phyloP scores from a whole-genome alignment of 2,888 invertebrate genomes.

The Dyspetes luteomarginatus region DNA sequence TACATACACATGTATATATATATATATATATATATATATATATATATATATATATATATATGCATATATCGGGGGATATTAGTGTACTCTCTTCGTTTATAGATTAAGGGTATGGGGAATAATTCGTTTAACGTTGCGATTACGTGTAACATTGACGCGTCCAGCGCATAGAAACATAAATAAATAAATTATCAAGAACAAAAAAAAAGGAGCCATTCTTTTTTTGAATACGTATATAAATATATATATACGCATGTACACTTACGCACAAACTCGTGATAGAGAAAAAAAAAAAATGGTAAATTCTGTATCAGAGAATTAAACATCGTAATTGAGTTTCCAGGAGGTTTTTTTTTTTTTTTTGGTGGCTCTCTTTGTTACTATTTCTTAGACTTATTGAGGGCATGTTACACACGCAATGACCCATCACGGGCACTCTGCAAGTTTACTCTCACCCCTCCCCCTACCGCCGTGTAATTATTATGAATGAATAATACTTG shows the following conservation, averaged over 20 bases:
- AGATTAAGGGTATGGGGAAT: constrained; percentile 65
- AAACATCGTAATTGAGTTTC: constrained; percentile 47
- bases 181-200: constrained; percentile 77
- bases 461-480: constrained; percentile 50
- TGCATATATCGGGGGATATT: constrained; percentile 64
- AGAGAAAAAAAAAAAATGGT: constrained; percentile 49
- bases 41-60: constrained; percentile 66
- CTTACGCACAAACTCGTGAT: constrained; percentile 26
- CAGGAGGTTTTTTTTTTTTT: constrained; percentile 31
- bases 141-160: constrained; percentile 78
- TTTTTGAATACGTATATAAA: constrained; percentile 79
- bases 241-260: constrained; percentile 49
- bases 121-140: constrained; percentile 74
- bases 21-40: constrained; percentile 66
- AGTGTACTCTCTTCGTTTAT: constrained; percentile 73
- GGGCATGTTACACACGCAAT: constrained; percentile 33
- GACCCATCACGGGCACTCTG: constrained; percentile 27
- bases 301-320: constrained; percentile 57
- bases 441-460: background rate
- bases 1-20: constrained; percentile 68
- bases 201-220: constrained; percentile 69
- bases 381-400: constrained; percentile 48
- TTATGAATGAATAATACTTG: constrained; percentile 66
- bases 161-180: constrained; percentile 82
- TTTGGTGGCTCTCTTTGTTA: constrained; percentile 28